Conservation (phyloP, 2,113 vertebrate genomes). For the Alligator sinensis region DNA sequence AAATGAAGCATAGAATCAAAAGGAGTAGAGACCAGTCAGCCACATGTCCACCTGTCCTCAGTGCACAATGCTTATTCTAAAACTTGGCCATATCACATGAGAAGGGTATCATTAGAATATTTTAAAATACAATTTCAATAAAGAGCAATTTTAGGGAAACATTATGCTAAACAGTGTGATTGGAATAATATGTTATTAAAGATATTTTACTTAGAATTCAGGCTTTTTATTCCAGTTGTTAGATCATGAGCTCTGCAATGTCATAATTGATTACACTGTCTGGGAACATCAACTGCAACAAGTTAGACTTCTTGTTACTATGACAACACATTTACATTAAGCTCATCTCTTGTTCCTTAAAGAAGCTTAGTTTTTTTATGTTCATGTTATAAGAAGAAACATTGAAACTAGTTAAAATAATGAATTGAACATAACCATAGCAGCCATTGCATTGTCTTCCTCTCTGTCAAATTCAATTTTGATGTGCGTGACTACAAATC, state of each 20-base stretch:
- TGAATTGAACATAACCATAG: neutral
- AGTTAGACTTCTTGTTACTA: conserved; percentile 14
- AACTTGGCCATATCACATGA: neutral
- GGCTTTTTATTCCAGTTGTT: neutral
- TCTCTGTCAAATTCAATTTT: neutral
- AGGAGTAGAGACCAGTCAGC: neutral
- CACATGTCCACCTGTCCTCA: no score
- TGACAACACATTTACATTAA: conserved; percentile 16
- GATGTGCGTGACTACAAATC: accelerated
- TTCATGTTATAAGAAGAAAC: neutral
- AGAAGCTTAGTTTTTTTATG: neutral
- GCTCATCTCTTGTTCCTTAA: neutral
- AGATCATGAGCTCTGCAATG: neutral
- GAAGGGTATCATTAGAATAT: neutral
- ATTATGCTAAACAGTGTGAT: neutral
- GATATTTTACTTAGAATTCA: neutral
- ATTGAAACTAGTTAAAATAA: neutral
- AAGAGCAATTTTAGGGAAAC: accelerated
- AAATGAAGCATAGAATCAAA: neutral
- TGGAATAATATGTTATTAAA: neutral
- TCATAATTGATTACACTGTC: neutral
- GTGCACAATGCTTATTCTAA: no score
- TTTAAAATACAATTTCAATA: neutral
- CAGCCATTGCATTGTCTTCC: neutral
- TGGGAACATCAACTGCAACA: neutral